Evolutionary conservation across 2,888 invertebrate species (phyloP), one percentile per base, ranked within the genome.

Genomic region (Deilephila elpenor): DNA sequence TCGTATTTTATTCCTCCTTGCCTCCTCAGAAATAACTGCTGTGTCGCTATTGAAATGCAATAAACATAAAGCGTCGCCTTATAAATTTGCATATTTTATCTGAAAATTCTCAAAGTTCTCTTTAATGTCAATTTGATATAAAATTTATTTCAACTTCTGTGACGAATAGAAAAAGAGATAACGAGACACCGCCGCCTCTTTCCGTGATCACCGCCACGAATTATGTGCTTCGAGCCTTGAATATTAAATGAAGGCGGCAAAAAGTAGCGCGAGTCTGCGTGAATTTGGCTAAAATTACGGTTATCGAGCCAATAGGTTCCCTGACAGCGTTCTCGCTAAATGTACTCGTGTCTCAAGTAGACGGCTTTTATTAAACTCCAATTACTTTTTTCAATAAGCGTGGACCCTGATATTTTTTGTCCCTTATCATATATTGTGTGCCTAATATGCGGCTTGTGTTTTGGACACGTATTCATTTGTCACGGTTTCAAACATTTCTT

Each of bases 171-270:
- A 89, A 86, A 89, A 88, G 85, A 89, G 87, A 90, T 90, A 91
- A 90, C 90, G 88, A 90, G 89, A 84, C 83, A 82, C 82, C 83
- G 80, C 80, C 84, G 85, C 86, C 85, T 88, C 85, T 87, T 83
- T 83, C 86, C 83, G 87, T 89, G 91, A 92, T 91, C 91, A 90
- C 86, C 88, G 85, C 86, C 83, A 83, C 88, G 89, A 92, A 92
- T 92, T 91, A 92, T 91, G 88, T 86, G 87, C 83, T 85, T 80
- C 91, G 89, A 86, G 90, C 76, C 83, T 80, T 88, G 92, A 93
- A 93, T 93, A 88, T 87, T 87, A 89, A 92, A 88, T 85, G 87
- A 84, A 85, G 83, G 84, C 83, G 84, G 81, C 82, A 86, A 86
- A 88, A 88, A 88, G 85, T 83, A 86, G 82, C 83, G 84, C 76